Conservation (phyloP, 2,888 invertebrate genomes). For the Disparrhopalites patrizii region DNA sequence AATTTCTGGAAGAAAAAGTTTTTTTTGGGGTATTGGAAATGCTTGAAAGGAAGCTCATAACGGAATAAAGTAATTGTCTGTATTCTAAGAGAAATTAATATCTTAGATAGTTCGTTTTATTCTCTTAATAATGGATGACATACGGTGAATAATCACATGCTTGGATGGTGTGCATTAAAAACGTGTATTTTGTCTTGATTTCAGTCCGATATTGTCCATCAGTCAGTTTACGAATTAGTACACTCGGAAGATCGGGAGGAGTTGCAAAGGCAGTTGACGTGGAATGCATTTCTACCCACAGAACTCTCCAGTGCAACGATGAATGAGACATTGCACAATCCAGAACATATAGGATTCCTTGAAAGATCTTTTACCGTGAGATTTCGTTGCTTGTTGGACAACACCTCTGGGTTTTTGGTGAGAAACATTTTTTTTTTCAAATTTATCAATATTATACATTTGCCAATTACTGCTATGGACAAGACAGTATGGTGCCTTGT, state of each 20-base stretch:
- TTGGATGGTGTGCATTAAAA: too few relatives aligned
- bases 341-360: constrained; percentile 82
- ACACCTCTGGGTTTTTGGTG: constrained; percentile 98
- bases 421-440: constrained; percentile 54
- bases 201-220: constrained; percentile 99
- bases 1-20: too few relatives aligned
- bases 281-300: constrained; percentile 87
- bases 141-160: too few relatives aligned
- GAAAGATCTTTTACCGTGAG: constrained; percentile 97
- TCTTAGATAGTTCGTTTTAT: too few relatives aligned
- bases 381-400: constrained; percentile 97
- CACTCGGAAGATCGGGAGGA: constrained; percentile 99
- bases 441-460: too few relatives aligned
- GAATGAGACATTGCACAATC: constrained; percentile 75
- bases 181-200: constrained; percentile 50
- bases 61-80: too few relatives aligned
- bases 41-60: too few relatives aligned
- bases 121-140: too few relatives aligned
- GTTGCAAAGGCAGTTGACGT: constrained; percentile 86
- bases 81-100: too few relatives aligned
- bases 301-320: constrained; percentile 69
- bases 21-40: too few relatives aligned
- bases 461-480: too few relatives aligned
- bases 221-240: constrained; percentile 97
- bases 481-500: too few relatives aligned